Evolutionary conservation across 2,888 invertebrate genomes (phyloP).

Genomic region (Perdita meconis): DNA sequence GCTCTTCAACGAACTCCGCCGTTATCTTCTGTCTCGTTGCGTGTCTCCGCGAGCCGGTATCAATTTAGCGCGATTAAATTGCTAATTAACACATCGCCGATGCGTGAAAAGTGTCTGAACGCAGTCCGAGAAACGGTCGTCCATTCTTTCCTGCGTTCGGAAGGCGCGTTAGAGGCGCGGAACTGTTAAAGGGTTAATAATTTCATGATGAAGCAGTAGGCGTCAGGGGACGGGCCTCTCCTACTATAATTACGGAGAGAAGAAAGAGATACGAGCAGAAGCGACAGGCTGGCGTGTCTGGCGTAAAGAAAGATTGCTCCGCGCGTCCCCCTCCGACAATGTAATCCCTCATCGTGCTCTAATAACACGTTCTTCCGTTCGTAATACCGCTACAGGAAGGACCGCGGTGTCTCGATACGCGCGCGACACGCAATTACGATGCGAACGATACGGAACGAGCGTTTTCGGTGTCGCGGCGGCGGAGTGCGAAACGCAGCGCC

Average conservation of each 20-base stretch:
- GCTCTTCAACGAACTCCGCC: constrained; percentile 23
- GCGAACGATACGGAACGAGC: constrained; percentile 37
- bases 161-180: too few relatives aligned
- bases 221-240: not conserved
- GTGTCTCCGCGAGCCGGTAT: too few relatives aligned
- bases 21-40: constrained; percentile 6
- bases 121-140: too few relatives aligned
- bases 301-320: constrained; percentile 34
- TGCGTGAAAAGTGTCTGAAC: too few relatives aligned
- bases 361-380: constrained; percentile 43
- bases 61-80: too few relatives aligned
- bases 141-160: too few relatives aligned
- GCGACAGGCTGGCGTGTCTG: constrained; percentile 15
- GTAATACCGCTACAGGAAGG: constrained; percentile 15
- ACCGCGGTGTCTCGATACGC: constrained; percentile 21
- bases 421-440: constrained; percentile 38
- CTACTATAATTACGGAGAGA: constrained; percentile 3
- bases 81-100: too few relatives aligned
- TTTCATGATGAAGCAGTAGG: not conserved
- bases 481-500: not conserved
- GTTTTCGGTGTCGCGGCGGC: constrained; percentile 15
- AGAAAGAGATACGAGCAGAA: constrained; percentile 21
- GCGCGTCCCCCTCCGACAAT: constrained; percentile 16
- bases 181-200: not conserved
- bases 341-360: constrained; percentile 48